Percentiles rank a stretch among this genome's conserved stretches.
Evolutionary conservation across 2,113 vertebrate genomes (phyloP).

Genomic region (Maccullochella peelii): DNA sequence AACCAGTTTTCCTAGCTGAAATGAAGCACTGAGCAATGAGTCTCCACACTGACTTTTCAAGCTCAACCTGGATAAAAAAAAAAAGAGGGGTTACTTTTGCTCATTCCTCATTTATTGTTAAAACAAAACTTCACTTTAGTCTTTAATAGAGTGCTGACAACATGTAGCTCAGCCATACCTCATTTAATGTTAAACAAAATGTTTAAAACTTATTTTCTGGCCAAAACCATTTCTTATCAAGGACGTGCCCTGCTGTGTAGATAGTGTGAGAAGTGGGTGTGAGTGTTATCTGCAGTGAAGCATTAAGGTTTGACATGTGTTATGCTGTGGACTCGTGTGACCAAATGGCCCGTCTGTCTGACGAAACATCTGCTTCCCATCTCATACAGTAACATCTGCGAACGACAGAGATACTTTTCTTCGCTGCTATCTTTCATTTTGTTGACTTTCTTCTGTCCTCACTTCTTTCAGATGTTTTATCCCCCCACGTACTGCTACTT

Average conservation of each 20-base stretch:
- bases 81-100: conserved; percentile 16
- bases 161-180: conserved; percentile 28
- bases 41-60: conserved; percentile 31
- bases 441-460: conserved; percentile 44
- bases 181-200: conserved; percentile 55
- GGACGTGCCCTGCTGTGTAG: conserved; percentile 34
- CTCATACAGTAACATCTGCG: conserved; percentile 60
- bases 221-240: conserved; percentile 43
- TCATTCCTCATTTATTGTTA: conserved; percentile 44
- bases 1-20: conserved; percentile 31
- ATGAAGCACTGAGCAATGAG: conserved; percentile 28
- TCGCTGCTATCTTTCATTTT: conserved; percentile 50
- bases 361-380: conserved; percentile 76
- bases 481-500: conserved; percentile 24
- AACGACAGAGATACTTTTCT: conserved; percentile 40
- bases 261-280: conserved; percentile 56
- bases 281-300: conserved; percentile 57
- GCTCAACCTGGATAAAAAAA: conserved; percentile 36
- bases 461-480: conserved; percentile 18
- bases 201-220: conserved; percentile 28
- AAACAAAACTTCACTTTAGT: conserved; percentile 55
- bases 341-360: conserved; percentile 50
- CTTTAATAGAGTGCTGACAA: conserved; percentile 46
- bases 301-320: conserved; percentile 60
- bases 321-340: conserved; percentile 55